Percentiles rank a stretch among this genome's conserved stretches.
Conservation (phyloP, 2,113 vertebrate species). For the Equus quagga region DNA sequence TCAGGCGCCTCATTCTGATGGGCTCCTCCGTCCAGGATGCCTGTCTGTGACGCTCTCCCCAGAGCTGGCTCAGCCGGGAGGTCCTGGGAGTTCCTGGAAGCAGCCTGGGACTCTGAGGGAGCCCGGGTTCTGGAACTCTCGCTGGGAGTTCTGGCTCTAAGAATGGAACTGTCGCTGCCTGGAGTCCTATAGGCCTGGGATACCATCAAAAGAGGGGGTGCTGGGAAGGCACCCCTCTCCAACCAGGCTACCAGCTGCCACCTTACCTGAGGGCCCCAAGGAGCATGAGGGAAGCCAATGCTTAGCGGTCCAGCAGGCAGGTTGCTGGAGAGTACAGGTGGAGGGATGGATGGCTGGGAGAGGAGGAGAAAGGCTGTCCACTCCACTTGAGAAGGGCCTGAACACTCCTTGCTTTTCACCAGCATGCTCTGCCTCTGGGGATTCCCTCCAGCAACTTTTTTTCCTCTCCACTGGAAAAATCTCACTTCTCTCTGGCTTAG, state of each 20-base stretch:
- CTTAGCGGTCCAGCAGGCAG: neutral
- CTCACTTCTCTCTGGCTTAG: neutral
- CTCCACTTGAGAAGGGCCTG: neutral
- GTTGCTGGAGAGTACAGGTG: too few species aligned
- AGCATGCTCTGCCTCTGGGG: neutral
- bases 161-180: neutral
- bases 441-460: neutral
- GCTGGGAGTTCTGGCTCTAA: neutral
- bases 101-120: neutral
- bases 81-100: neutral
- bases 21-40: neutral
- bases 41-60: neutral
- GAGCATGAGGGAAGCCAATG: neutral
- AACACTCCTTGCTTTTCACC: neutral
- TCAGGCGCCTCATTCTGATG: neutral
- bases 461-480: neutral
- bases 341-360: fast-evolving
- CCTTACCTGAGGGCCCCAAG: neutral
- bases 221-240: neutral
- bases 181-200: neutral
- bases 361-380: neutral
- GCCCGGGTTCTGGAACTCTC: neutral
- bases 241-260: neutral
- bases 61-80: neutral
- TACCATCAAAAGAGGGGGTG: neutral